Base-by-base conservation (phyloP, 2,888 invertebrate species). In the Scaeva pyrastri region DNA sequence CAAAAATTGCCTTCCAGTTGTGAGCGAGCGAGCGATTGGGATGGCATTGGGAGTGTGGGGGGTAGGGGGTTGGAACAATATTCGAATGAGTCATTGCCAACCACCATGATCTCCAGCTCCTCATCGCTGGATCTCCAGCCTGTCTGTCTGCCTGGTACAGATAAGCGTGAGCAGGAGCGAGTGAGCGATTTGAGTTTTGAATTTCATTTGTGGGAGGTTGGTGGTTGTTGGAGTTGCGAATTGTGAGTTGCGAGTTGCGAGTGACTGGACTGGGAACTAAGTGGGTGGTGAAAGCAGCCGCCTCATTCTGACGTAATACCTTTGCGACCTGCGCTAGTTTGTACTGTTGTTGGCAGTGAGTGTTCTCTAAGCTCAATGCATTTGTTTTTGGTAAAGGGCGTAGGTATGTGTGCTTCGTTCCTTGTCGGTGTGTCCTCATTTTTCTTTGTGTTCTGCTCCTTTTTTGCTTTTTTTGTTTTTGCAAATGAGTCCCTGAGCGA, bases 241-340 rank as follows among this genome's bases (percentile, higher is more conserved):
- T n/a, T n/a, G n/a, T n/a, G n/a, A n/a, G n/a, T n/a, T n/a, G n/a
- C n/a, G 31, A 56, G 56, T 56, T 56, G 31, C 23, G 2, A 52
- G 6, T 52, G 23, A 52, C 14, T 52, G 26, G 11, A 58, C 36
- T 50, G 52, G 23, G 8, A 8, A 31, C 31, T 31, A 31, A 5
- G 31, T 52, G 58, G 31, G 36, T 39, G 36, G 21, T n/a, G 12
- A 6, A 45, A 39, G 31, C 68, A 76, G 19, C 21, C 31, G 73
- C 74, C 86, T 70, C 52, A 50, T 52, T 82, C 77, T 86, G 86
- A 86, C 86, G 86, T 82, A 86, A 86, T 81, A 71, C 52, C 16
- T 64, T 68, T 68, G 55, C 83, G 79, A 78, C 74, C 73, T 85
- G 79, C 74, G 70, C 74, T 75, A 16, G 64, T 8, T 64, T n/a